A percentile compares a stretch with the other conserved stretches of the same genome.
Evolutionary conservation across 2,113 vertebrate species (phyloP).

Genomic region (Glaucomys volans): DNA sequence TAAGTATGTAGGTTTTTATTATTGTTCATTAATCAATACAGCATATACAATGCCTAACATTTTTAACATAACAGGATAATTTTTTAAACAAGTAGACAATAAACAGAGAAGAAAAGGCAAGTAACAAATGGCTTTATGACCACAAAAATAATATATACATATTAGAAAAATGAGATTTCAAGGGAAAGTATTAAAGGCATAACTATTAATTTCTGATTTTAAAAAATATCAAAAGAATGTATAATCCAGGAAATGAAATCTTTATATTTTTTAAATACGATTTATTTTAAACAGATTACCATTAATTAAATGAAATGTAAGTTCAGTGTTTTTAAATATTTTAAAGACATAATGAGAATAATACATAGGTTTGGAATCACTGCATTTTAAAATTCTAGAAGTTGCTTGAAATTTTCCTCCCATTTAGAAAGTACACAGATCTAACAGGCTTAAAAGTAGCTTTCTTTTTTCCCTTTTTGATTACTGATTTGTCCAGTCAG

Average conservation of each 20-base stretch:
- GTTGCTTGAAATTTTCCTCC: slow-evolving; percentile 4
- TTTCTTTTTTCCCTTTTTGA: not conserved
- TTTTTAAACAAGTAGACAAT: not conserved
- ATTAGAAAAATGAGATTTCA: slow-evolving; percentile 6
- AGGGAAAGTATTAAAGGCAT: not conserved
- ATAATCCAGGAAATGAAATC: not conserved
- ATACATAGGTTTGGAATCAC: slow-evolving; percentile 11
- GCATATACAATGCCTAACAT: not conserved
- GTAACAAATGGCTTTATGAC: not conserved
- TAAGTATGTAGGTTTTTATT: not conserved
- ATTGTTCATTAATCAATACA: slow-evolving; percentile 17
- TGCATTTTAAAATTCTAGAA: slow-evolving; percentile 33
- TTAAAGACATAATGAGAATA: not conserved
- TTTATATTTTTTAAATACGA: not conserved
- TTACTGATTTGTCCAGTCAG: slow-evolving; percentile 50
- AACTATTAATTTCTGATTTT: not conserved
- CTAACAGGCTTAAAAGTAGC: not conserved
- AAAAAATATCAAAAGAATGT: not conserved
- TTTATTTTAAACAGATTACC: not conserved
- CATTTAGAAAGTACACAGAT: slow-evolving; percentile 1
- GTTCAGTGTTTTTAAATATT: not conserved
- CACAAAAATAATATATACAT: not conserved
- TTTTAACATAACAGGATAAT: not conserved
- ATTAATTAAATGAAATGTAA: not conserved
- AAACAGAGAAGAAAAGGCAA: not conserved